Evolutionary conservation across 2,113 vertebrate genomes (phyloP), one percentile per base, ranked within the genome.

Genomic region (Mormoops blainvillei): DNA sequence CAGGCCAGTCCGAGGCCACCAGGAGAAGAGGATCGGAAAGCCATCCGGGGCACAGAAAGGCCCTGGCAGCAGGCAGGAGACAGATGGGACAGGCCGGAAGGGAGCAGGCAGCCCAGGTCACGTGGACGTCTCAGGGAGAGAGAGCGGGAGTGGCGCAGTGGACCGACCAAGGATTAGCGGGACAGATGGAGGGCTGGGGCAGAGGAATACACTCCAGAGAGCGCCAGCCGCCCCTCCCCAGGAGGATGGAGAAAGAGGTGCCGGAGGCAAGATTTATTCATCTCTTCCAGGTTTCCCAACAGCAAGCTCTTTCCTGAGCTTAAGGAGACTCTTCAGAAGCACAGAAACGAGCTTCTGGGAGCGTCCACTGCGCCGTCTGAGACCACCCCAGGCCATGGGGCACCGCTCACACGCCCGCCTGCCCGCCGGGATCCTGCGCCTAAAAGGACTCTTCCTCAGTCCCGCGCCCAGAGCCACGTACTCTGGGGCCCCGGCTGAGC

Each of bases 161-260:
- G 77, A n/a, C 26, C 19, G 52, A 11, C 3, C 22, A 9, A 93
- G 88, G 22, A 2, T 19, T 9, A 1, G 9, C 12, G 56, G 94
- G 31, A n/a, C 54, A 94, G 97, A 91, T 70, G 65, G 87, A 89
- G 16, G 33, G 5, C n/a, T 3, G n/a, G 84, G 10, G 24, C 1
- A 8, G 58, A 28, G 92, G 71, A n/a, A 31, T 13, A n/a, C 9
- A n/a, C 68, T 94, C 76, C 90, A n/a, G 33, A 48, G 95, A 87
- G 78, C 3, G 0, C 9, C 82, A 91, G 36, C 10, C 77, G 52
- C 52, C 31, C 56, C 28, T 1, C 91, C 83, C 24, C 68, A 54
- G 2, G 43, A 61, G 28, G 74, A 84, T 13, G 50, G 56, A 24
- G 67, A 22, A 91, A 70, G 16, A 24, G 9, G 24, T 67, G n/a